phyloP scores from a whole-genome alignment of 2,113 vertebrate species.

The Microtus ochrogaster region DNA sequence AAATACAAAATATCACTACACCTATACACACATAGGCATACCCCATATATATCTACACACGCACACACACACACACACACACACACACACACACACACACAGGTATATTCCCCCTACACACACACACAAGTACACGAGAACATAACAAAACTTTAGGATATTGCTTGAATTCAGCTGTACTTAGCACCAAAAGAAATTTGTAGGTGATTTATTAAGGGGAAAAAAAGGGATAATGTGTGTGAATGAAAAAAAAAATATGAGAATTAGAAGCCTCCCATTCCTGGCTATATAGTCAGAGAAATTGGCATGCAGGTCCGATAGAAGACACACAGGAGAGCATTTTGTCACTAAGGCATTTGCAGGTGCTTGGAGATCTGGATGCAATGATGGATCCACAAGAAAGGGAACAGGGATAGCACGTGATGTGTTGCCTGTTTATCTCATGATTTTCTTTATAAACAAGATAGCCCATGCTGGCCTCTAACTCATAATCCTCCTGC shows the following conservation, averaged over 20 bases:
- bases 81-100: not conserved
- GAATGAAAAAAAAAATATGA: conserved; percentile 13
- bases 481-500: not conserved
- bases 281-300: not conserved
- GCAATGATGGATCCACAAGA: not conserved
- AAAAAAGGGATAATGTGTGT: not conserved
- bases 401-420: not conserved
- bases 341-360: not conserved
- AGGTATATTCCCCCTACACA: not conserved
- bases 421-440: not conserved
- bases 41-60: too few relatives aligned
- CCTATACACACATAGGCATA: not conserved
- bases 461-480: not conserved
- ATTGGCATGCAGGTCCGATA: not conserved
- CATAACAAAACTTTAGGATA: not conserved
- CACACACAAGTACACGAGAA: not conserved
- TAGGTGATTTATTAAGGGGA: not conserved
- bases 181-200: not conserved
- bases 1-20: not conserved
- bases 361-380: not conserved
- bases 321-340: not conserved
- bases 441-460: not conserved
- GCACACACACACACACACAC: too few relatives aligned
- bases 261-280: not conserved
- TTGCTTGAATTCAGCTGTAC: conserved; percentile 25